These are phyloP conservation scores for Lordiphosa stackelbergi DNA, from an alignment of 1,140 invertebrate genomes.

Conservation along the genomic window DNA sequence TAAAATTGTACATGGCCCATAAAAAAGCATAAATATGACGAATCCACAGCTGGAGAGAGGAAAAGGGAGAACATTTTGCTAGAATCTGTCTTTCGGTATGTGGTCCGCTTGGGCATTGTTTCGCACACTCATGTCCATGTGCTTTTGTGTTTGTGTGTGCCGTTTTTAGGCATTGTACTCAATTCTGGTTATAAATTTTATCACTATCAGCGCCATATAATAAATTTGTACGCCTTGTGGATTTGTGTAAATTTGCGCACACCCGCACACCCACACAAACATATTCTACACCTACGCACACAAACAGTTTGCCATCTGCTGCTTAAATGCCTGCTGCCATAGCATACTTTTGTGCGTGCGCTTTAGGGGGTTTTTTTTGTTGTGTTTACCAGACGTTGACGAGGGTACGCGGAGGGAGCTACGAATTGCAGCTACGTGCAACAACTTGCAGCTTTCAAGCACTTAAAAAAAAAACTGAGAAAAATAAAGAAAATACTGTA, in stretches of 20 bases:
- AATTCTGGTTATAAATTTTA: conserved; percentile 69
- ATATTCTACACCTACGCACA: conserved; percentile 1
- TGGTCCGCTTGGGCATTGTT: conserved; percentile 58
- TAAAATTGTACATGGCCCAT: conserved; percentile 66
- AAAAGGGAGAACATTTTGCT: conserved; percentile 1
- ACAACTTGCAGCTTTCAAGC: conserved; percentile 4
- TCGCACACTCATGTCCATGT: conserved; percentile 13
- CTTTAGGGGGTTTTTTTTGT: conserved; percentile 8
- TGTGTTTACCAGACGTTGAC: too few species aligned
- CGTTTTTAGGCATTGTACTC: conserved; percentile 48
- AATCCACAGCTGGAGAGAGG: conserved; percentile 11
- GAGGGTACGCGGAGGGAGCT: too few species aligned
- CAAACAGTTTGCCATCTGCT: conserved; percentile 36
- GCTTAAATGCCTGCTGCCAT: conserved; percentile 50
- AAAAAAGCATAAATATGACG: conserved; percentile 68
- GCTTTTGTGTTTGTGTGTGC: conserved; percentile 16
- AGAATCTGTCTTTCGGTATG: neutral
- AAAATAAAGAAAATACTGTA: too few species aligned
- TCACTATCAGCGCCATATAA: conserved; percentile 65
- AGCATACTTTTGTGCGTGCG: conserved; percentile 45
- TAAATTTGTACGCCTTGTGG: conserved; percentile 58
- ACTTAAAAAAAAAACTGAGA: too few species aligned
- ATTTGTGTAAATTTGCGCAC: conserved; percentile 62
- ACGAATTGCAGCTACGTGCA: conserved; percentile 3
- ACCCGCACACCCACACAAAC: conserved; percentile 9